Evolutionary conservation across 2,797 vertebrate genomes (phyloP).

Genomic region (Enteromius paludinosus): DNA sequence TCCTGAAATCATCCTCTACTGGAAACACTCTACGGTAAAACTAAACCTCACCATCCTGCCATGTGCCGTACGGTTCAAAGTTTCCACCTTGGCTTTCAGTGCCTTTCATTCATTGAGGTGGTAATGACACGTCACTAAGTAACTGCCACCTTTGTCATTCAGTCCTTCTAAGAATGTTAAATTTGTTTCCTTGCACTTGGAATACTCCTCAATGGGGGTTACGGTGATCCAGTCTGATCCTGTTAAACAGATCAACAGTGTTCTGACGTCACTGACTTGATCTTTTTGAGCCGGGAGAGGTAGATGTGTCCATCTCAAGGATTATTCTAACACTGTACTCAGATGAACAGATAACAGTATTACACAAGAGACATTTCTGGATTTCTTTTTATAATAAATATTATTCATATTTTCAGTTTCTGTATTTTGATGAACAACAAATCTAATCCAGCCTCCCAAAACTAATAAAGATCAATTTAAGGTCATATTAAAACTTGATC

Average conservation of each 20-base stretch:
- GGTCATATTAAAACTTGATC: neutral
- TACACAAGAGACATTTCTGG: neutral
- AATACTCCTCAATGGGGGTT: conserved; percentile 19
- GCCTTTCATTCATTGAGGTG: neutral
- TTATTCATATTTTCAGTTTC: neutral
- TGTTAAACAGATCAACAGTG: conserved; percentile 37
- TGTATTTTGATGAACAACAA: neutral
- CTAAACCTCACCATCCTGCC: neutral
- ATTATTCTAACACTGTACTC: neutral
- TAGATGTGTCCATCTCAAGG: neutral
- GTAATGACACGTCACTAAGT: neutral
- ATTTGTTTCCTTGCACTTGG: conserved; percentile 2
- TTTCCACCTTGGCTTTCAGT: neutral
- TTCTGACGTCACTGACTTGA: conserved; percentile 29
- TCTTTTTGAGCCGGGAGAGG: neutral
- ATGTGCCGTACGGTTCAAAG: neutral
- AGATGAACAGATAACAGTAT: neutral
- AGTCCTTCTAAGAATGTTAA: neutral
- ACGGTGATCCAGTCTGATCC: conserved; percentile 43
- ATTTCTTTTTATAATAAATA: no score
- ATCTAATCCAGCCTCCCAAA: neutral
- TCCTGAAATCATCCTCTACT: conserved; percentile 96
- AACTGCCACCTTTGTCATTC: conserved; percentile 3
- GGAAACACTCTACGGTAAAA: conserved; percentile 96
- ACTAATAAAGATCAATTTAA: neutral